Evolutionary conservation across 1,140 invertebrate species (phyloP), one percentile per base, ranked within the genome.

Genomic region (Elymnias hypermnestra): DNA sequence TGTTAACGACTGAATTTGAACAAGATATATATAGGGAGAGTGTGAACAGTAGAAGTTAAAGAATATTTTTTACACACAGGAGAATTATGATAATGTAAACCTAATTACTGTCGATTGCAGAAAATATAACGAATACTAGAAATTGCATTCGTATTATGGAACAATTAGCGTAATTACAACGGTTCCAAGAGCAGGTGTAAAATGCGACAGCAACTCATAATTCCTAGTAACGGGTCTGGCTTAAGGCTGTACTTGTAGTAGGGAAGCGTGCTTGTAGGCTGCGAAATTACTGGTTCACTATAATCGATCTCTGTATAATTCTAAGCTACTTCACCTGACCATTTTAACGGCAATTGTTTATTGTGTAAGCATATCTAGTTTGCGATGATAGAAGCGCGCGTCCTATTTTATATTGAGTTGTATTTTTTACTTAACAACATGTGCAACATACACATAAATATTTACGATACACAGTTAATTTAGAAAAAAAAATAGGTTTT

Each of bases 131-230:
- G 19, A 57, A 57, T 53, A 46, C 45, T 58, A 58, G 56, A 50
- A 53, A 58, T 50, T 54, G 48, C 40, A 39, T 52, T 42, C 42
- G 49, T 54, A 59, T 63, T 38, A 54, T 33, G 39, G 45, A 72
- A 75, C 64, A 79, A 83, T 79, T 81, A 79, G 59, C 55, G 72
- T 72, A 74, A 77, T 77, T 77, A 73, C 66, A 72, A 81, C 76
- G 70, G 73, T 79, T 77, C 72, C 42, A 66, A 65, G 42, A 66
- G 79, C 79, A 83, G 79, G 79, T 83, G 79, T 70, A 79, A 71
- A 72, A 51, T 63, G 57, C 62, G 62, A 63, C 67, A 63, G 63
- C 62, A 46, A 66, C 68, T 81, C 73, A 79, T 81, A 83, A 83
- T 83, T 79, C 70, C 67, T 72, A 67, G 72, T 77, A 81, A 81